Percentiles rank a stretch among this genome's conserved stretches.
Evolutionary conservation across 2,797 vertebrate species (phyloP).

Genomic region (Takifugu ocellatus): DNA sequence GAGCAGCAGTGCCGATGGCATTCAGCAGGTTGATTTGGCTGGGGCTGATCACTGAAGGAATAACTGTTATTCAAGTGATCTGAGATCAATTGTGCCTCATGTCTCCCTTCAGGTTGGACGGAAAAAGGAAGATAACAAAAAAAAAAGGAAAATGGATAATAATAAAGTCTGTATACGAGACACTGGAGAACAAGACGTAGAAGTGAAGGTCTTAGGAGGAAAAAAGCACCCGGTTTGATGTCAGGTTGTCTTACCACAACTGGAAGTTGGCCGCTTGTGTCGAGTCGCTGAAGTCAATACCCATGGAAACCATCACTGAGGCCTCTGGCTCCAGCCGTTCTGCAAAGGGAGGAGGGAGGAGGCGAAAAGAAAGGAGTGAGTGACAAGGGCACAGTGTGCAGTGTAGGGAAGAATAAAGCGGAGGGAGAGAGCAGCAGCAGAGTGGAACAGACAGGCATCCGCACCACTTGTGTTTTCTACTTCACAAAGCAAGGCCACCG

Average conservation of each 20-base stretch:
- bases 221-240: constrained; percentile 8
- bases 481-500: constrained; percentile 73
- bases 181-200: constrained; percentile 21
- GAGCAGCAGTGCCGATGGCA: constrained; percentile 81
- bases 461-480: constrained; percentile 71
- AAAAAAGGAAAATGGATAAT: background rate
- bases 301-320: constrained; percentile 88
- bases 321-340: constrained; percentile 85
- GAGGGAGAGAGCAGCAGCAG: constrained; percentile 44
- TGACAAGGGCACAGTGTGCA: constrained; percentile 59
- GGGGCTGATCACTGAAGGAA: constrained; percentile 92
- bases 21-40: constrained; percentile 84
- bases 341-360: constrained; percentile 55
- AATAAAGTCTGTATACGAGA: background rate
- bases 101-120: constrained; percentile 53
- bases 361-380: constrained; percentile 44
- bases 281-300: constrained; percentile 96
- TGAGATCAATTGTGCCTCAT: constrained; percentile 90
- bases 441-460: constrained; percentile 72
- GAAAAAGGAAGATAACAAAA: constrained; percentile 15
- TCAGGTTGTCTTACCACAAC: constrained; percentile 84
- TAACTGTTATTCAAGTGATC: constrained; percentile 94
- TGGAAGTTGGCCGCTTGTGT: constrained; percentile 93
- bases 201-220: constrained; percentile 1
- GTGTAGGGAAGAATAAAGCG: constrained; percentile 40